phyloP scores from a whole-genome alignment of 2,888 invertebrate species.

The Synanthedon formicaeformis region DNA sequence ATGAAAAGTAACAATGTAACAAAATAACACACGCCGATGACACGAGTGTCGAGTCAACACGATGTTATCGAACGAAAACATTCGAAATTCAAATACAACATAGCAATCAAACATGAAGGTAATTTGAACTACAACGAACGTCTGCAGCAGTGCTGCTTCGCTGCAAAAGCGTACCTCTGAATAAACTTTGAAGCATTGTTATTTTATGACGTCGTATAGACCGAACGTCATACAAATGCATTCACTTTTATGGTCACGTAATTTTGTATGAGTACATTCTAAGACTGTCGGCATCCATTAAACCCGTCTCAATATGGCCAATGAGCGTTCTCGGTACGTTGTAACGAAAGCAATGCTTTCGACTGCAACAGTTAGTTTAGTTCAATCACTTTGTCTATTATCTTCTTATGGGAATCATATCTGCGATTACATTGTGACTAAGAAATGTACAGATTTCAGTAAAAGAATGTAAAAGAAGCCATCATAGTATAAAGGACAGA shows the following conservation, averaged over 20 bases:
- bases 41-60: not conserved
- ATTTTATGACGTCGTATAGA: not conserved
- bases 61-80: not conserved
- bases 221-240: conserved; percentile 10
- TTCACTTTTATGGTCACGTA: conserved; percentile 21
- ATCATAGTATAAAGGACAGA: too few species aligned
- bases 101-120: not conserved
- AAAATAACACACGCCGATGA: not conserved
- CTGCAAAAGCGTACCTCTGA: not conserved
- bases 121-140: not conserved
- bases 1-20: not conserved
- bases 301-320: conserved; percentile 9
- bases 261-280: conserved; percentile 16
- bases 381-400: not conserved
- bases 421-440: too few species aligned
- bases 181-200: not conserved
- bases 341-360: not conserved
- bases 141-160: not conserved
- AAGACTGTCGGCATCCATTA: conserved; percentile 19
- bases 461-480: too few species aligned
- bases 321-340: not conserved
- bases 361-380: not conserved
- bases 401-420: not conserved
- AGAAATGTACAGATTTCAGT: too few species aligned
- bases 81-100: not conserved